phyloP scores from a whole-genome alignment of 2,113 vertebrate genomes.

The Tragelaphus strepsiceros region DNA sequence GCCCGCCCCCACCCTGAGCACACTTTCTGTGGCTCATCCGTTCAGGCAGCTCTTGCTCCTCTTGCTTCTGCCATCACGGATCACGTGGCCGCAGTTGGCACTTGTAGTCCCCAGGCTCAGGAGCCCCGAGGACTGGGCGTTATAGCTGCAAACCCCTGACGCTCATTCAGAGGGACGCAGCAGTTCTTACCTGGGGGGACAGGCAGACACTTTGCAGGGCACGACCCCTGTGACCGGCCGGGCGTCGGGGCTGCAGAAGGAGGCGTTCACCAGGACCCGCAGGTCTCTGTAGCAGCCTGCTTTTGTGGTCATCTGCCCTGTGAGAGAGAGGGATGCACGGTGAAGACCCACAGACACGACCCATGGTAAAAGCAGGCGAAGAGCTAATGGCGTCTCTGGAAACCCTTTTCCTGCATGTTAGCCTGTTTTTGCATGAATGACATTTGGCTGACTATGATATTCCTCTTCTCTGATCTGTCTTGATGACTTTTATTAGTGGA shows the following conservation, averaged over 20 bases:
- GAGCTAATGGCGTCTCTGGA: too few species aligned
- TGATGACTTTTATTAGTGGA: background rate
- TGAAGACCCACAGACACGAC: fast-evolving
- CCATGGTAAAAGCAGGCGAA: fast-evolving
- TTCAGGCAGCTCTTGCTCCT: too few species aligned
- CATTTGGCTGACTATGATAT: background rate
- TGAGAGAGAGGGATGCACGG: fast-evolving
- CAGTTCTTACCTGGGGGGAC: constrained; percentile 85
- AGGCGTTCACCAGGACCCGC: constrained; percentile 82
- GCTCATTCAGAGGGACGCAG: fast-evolving
- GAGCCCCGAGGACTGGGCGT: fast-evolving
- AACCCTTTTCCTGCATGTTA: background rate
- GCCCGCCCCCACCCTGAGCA: fast-evolving
- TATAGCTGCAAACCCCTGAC: fast-evolving
- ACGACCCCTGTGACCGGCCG: constrained; percentile 79
- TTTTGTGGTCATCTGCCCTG: constrained; percentile 87
- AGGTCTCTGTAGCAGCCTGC: constrained; percentile 87
- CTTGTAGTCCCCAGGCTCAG: fast-evolving
- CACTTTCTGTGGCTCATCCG: fast-evolving
- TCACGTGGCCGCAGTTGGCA: fast-evolving
- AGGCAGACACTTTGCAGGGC: constrained; percentile 85
- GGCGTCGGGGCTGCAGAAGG: constrained; percentile 84
- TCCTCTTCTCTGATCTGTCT: background rate
- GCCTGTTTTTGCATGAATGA: background rate
- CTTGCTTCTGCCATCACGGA: fast-evolving